These are phyloP conservation scores for Lutjanus campechanus DNA, from an alignment of 2,797 vertebrate genomes.

Conservation along the genomic window DNA sequence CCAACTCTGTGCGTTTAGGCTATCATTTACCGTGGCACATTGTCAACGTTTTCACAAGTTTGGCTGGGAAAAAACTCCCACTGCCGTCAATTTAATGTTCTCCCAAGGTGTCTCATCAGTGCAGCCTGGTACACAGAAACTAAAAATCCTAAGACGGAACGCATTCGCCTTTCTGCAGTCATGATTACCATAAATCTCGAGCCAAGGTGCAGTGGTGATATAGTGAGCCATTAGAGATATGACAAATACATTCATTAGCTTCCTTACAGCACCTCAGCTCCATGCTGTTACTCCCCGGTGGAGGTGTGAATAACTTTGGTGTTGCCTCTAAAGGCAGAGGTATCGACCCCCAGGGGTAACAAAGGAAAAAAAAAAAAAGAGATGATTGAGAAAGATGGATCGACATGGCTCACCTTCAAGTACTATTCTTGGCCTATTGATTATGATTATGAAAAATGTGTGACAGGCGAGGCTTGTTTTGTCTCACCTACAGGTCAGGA, in stretches of 20 bases:
- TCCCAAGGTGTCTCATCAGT: conserved; percentile 59
- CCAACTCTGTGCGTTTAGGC: conserved; percentile 30
- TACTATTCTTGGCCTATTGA: conserved; percentile 46
- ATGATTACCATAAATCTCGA: conserved; percentile 67
- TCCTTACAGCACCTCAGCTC: conserved; percentile 30
- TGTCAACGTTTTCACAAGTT: conserved; percentile 44
- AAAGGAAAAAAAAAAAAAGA: conserved; percentile 6
- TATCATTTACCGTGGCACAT: conserved; percentile 28
- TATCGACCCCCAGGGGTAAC: conserved; percentile 37
- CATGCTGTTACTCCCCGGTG: conserved; percentile 41
- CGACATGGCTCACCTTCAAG: conserved; percentile 35
- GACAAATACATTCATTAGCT: conserved; percentile 77
- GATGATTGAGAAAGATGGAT: conserved; percentile 58
- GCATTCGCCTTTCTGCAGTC: conserved; percentile 44
- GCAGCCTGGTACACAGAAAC: conserved; percentile 18
- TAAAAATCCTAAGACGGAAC: conserved; percentile 44
- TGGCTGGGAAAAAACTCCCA: conserved; percentile 21
- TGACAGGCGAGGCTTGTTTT: conserved; percentile 22
- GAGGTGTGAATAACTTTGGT: conserved; percentile 48
- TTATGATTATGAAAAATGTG: conserved; percentile 48
- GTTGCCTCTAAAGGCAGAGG: conserved; percentile 42
- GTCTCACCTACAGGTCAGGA: conserved; percentile 18
- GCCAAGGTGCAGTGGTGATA: conserved; percentile 66
- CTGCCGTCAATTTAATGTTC: conserved; percentile 45
- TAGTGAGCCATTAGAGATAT: conserved; percentile 73